Evolutionary conservation across 2,113 vertebrate genomes (phyloP).

Genomic region (Catharus minimus): DNA sequence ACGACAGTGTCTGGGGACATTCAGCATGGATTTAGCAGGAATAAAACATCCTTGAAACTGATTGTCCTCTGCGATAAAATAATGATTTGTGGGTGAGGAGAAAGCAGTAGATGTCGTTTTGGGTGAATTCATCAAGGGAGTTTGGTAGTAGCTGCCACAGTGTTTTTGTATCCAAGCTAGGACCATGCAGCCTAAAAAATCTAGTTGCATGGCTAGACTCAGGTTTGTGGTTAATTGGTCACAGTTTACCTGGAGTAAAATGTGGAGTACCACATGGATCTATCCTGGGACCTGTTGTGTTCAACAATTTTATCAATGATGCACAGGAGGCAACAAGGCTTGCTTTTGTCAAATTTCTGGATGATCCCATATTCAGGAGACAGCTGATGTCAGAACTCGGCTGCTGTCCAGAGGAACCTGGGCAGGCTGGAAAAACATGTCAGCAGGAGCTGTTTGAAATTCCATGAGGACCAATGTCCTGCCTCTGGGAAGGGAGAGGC

Average conservation of each 20-base stretch:
- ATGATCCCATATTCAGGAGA: not conserved
- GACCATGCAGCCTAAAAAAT: not conserved
- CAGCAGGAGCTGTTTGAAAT: not conserved
- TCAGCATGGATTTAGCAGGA: not conserved
- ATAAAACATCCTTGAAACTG: not conserved
- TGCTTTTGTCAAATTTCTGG: not conserved
- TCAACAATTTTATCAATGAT: not conserved
- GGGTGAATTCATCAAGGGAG: not conserved
- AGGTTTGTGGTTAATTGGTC: accelerated
- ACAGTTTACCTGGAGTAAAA: not conserved
- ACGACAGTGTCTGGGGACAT: not conserved
- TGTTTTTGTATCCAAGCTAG: not conserved
- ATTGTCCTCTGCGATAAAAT: not conserved
- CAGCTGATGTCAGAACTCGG: not conserved
- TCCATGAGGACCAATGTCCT: not conserved
- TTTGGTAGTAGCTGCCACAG: not conserved
- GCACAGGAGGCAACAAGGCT: accelerated
- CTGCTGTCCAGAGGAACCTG: not conserved
- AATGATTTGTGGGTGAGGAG: not conserved
- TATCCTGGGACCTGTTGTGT: not conserved
- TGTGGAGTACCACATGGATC: not conserved
- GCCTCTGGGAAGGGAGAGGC: not conserved
- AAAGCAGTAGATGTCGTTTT: not conserved
- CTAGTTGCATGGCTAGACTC: not conserved
- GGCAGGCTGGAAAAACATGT: not conserved